phyloP scores from a whole-genome alignment of 2,113 vertebrate genomes.

The Polypterus bichir region DNA sequence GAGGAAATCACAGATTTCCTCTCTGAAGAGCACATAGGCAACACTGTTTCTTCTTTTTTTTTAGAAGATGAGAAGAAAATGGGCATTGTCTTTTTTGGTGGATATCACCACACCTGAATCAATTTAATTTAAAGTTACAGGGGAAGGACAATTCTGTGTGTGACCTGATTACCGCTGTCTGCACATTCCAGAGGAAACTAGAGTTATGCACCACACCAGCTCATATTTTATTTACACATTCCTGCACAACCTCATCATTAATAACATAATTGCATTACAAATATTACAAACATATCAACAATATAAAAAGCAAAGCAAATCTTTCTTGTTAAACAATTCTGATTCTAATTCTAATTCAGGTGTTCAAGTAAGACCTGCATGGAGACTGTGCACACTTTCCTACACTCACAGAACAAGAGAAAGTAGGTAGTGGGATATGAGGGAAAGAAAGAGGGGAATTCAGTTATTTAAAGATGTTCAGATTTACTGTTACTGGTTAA shows the following conservation, averaged over 20 bases:
- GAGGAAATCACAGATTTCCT: conserved; percentile 12
- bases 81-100: conserved; percentile 6
- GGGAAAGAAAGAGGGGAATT: too few species aligned
- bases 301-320: too few species aligned
- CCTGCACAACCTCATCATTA: too few species aligned
- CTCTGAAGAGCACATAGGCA: conserved; percentile 8
- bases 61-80: conserved; percentile 14
- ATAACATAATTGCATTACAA: too few species aligned
- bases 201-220: too few species aligned
- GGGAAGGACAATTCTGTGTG: conserved; percentile 8
- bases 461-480: too few species aligned
- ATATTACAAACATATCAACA: too few species aligned
- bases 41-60: conserved; percentile 12
- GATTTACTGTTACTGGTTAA: too few species aligned
- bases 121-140: conserved; percentile 5
- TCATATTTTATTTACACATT: too few species aligned
- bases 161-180: background rate
- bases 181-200: background rate
- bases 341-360: too few species aligned
- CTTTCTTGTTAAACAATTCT: too few species aligned
- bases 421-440: too few species aligned
- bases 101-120: conserved; percentile 5
- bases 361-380: conserved; percentile 12
- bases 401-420: background rate
- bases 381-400: conserved; percentile 17